A percentile compares a stretch with the other conserved stretches of the same genome.
Conservation (phyloP, 2,797 vertebrate genomes). For the Hypotaenidia philippensis region DNA sequence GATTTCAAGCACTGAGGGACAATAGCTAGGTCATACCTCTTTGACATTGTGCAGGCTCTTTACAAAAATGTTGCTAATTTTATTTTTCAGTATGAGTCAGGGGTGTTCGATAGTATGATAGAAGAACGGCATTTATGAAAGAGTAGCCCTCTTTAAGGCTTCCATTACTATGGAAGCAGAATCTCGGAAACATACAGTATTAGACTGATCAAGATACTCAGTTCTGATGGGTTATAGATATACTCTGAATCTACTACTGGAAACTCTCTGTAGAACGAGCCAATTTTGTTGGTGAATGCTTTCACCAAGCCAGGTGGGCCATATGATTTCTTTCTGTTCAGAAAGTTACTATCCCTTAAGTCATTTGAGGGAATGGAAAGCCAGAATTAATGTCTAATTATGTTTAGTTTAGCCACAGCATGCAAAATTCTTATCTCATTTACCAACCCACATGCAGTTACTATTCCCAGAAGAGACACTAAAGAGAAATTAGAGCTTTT, state of each 20-base stretch:
- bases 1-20: conserved; percentile 25
- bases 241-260: not conserved
- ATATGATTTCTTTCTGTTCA: conserved; percentile 39
- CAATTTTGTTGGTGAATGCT: conserved; percentile 9
- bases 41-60: not conserved
- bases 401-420: conserved; percentile 61
- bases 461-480: conserved; percentile 67
- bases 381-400: conserved; percentile 65
- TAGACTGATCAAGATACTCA: not conserved
- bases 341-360: conserved; percentile 56
- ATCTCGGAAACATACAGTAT: not conserved
- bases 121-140: not conserved
- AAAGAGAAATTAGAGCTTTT: conserved; percentile 75
- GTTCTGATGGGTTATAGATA: not conserved
- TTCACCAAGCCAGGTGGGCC: conserved; percentile 50
- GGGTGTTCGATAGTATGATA: not conserved
- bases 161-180: not conserved
- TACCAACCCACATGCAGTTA: conserved; percentile 58
- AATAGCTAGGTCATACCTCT: conserved; percentile 12
- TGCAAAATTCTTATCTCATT: conserved; percentile 72
- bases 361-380: conserved; percentile 68
- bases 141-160: not conserved
- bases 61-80: not conserved
- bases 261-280: conserved; percentile 1
- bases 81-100: not conserved